Base-by-base conservation (phyloP, 2,797 vertebrate species). In the Mormyrus proboscirostris region DNA sequence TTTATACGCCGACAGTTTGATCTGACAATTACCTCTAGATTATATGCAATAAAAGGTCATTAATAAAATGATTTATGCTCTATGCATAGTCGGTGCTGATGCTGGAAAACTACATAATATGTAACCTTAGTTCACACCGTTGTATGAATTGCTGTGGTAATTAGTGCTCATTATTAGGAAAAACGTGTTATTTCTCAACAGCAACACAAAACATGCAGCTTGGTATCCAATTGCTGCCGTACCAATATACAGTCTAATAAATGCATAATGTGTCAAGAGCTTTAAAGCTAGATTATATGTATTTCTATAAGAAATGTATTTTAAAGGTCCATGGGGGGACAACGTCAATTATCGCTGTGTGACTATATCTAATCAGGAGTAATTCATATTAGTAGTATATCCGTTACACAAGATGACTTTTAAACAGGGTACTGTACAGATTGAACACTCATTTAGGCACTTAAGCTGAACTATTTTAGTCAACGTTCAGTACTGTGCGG, bases 11-110 rank as follows among this genome's bases (percentile, higher is more conserved):
- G 14, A 47, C 38, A 49, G 38, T 83, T 73, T 85, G 44, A 25
- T 73, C 33, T 59, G 85, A 62, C 3, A 73, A 73, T 90, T 90
- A 90, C 89, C 50, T 85, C 88, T 51, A 29, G 82, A 88, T 82
- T 90, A 88, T 90, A 55, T 90, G 88, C 19, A 79, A 79, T 41
- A n/a, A 44, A 8, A 79, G 8, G 38, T 19, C 38, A 79, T 19
- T 16, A 79, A 79, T 79, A 79, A 47, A 41, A 41, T 79, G 73
- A 47, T 44, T 19, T 19, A 47, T 79, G 16, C 41, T 19, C 38
- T 79, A 19, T 44, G 38, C 33, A 19, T 79, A 44, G 33, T 79
- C 29, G 29, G 16, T 79, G 41, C 5, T 47, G 41, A 79, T 47
- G 41, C 38, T 79, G 73, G 16, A 41, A 79, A 79, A 79, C 33